These are phyloP conservation scores for Trididemnum nubilum DNA, from an alignment of 23 tunicate species.

Conservation along the genomic window DNA sequence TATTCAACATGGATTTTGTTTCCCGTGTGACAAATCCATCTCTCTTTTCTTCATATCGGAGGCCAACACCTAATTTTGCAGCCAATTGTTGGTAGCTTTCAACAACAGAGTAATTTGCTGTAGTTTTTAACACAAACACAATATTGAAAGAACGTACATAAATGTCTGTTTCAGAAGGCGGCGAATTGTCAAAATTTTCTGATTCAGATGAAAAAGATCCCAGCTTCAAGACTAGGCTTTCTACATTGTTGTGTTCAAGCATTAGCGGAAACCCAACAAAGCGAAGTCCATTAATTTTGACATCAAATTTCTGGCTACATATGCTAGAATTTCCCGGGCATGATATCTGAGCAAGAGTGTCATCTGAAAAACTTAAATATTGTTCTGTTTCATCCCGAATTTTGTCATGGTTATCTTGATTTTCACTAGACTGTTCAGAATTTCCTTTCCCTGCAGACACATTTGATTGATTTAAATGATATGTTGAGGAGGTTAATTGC, in stretches of 20 bases:
- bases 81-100: conserved; percentile 77
- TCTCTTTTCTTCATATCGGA: conserved; percentile 84
- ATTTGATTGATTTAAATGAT: conserved; percentile 47
- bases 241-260: conserved; percentile 57
- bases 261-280: conserved; percentile 90
- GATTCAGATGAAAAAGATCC: neutral
- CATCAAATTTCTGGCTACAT: conserved; percentile 88
- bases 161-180: conserved; percentile 8
- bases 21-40: conserved; percentile 48
- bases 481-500: conserved; percentile 73
- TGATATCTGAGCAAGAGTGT: conserved; percentile 53
- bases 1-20: conserved; percentile 55
- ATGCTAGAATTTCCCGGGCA: conserved; percentile 84
- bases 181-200: neutral
- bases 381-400: conserved; percentile 59
- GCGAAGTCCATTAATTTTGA: conserved; percentile 86
- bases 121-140: conserved; percentile 76
- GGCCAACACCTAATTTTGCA: conserved; percentile 61
- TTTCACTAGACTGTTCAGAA: neutral
- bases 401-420: conserved; percentile 27
- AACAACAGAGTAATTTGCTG: conserved; percentile 70
- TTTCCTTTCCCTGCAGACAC: conserved; percentile 14
- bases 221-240: neutral
- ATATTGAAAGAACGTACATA: conserved; percentile 66
- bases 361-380: conserved; percentile 70